phyloP scores from a whole-genome alignment of 1,140 invertebrate species.

The Wiebesia pumilae region DNA sequence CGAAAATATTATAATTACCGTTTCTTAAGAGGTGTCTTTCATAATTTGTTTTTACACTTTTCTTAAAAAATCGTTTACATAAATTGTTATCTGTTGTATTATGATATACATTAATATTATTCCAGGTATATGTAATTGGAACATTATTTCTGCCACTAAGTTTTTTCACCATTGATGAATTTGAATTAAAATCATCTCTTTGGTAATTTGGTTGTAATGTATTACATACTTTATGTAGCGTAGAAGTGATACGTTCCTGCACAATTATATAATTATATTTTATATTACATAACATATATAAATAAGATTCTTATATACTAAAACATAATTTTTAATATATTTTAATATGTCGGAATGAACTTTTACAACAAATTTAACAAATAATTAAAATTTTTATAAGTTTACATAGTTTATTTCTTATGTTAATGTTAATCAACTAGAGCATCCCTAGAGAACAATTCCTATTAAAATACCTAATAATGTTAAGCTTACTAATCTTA shows the following conservation, averaged over 20 bases:
- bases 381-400: no score
- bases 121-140: conserved; percentile 41
- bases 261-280: not conserved
- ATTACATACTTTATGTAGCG: not conserved
- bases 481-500: no score
- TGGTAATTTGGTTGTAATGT: not conserved
- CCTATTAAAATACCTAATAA: no score
- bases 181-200: not conserved
- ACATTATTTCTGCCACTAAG: not conserved
- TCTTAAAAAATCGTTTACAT: not conserved
- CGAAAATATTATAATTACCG: conserved; percentile 30
- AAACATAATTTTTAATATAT: no score
- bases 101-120: conserved; percentile 46
- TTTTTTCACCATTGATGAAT: not conserved
- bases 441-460: no score
- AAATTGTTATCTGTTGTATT: not conserved
- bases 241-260: not conserved
- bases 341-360: no score
- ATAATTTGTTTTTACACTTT: not conserved
- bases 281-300: no score
- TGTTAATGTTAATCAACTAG: no score
- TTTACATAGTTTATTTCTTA: no score
- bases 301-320: no score
- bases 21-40: conserved; percentile 38
- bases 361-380: no score